Evolutionary conservation across 2,113 vertebrate genomes (phyloP).

Genomic region (Oryzias melastigma): DNA sequence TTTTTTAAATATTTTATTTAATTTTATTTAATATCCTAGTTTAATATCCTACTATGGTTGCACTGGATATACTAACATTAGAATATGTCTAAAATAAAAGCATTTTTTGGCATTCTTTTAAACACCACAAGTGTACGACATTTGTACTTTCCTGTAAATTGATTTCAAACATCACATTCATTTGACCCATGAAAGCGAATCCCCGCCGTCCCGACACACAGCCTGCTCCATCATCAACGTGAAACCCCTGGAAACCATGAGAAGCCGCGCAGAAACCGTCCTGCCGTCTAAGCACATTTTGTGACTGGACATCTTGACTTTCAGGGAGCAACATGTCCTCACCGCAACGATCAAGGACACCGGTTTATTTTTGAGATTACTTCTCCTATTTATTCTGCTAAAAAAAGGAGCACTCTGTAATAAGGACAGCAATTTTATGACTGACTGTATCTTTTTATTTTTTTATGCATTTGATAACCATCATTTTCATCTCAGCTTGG

Average conservation of each 20-base stretch:
- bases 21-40: no score
- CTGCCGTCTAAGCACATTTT: constrained; percentile 17
- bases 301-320: constrained; percentile 42
- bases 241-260: constrained; percentile 3
- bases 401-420: constrained; percentile 19
- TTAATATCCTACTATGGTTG: no score
- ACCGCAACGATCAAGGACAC: constrained; percentile 12
- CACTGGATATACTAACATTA: no score
- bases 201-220: constrained; percentile 11
- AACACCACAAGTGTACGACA: no score
- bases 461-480: constrained; percentile 6
- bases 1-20: no score
- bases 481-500: constrained; percentile 38
- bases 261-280: constrained; percentile 15
- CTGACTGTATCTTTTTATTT: constrained; percentile 1
- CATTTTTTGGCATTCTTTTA: no score
- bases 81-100: no score
- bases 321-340: constrained; percentile 12
- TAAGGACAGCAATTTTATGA: constrained; percentile 36
- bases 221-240: constrained; percentile 4
- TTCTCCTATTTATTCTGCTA: constrained; percentile 47
- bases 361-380: constrained; percentile 49
- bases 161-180: background rate
- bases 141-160: no score
- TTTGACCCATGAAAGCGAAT: constrained; percentile 9